Evolutionary conservation across 1,140 invertebrate genomes (phyloP).

Genomic region (Brachionus asplanchnoidis): DNA sequence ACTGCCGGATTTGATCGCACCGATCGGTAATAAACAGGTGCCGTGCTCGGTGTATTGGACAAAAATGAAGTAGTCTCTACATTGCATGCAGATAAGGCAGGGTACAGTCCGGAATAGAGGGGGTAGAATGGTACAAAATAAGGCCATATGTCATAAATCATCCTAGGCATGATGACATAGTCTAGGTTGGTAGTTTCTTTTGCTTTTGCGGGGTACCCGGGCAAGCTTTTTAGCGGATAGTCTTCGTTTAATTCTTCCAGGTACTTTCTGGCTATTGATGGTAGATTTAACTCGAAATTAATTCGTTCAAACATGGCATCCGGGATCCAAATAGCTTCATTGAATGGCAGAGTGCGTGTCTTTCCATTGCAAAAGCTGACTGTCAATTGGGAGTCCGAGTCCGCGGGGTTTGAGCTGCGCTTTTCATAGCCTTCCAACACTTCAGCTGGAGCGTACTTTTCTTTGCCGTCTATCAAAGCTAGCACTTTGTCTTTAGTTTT

Average conservation of each 20-base stretch:
- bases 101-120: not conserved
- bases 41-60: not conserved
- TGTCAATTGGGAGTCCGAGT: not conserved
- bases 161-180: not conserved
- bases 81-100: not conserved
- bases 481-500: constrained; percentile 49
- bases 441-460: constrained; percentile 50
- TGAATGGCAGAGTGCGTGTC: not conserved
- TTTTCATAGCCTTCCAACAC: constrained; percentile 52
- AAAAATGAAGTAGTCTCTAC: constrained; percentile 15
- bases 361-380: constrained; percentile 32
- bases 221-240: not conserved
- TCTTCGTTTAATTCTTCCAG: not conserved
- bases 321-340: constrained; percentile 40
- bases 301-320: constrained; percentile 38
- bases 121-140: constrained; percentile 33
- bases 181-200: not conserved
- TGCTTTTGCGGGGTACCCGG: not conserved
- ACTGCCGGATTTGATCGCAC: not conserved
- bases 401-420: constrained; percentile 32
- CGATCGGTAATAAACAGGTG: not conserved
- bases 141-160: constrained; percentile 37
- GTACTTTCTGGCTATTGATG: not conserved
- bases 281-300: constrained; percentile 23
- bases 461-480: constrained; percentile 50